Evolutionary conservation across 1,140 invertebrate genomes (phyloP).

Genomic region (Drosophila insularis): DNA sequence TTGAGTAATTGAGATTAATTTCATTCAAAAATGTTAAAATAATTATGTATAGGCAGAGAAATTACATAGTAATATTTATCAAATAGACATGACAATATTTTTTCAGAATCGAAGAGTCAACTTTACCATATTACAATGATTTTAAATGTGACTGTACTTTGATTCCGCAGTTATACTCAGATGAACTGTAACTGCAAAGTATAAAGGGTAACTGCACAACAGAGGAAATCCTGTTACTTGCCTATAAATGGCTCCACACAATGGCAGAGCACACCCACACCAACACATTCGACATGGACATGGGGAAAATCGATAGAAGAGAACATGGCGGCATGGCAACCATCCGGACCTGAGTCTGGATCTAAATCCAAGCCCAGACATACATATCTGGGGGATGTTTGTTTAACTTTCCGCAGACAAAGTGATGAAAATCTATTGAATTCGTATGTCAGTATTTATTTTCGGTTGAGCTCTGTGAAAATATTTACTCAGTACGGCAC

Average conservation of each 20-base stretch:
- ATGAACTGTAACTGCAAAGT: constrained; percentile 39
- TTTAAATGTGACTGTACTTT: not conserved
- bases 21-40: too few species aligned
- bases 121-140: too few species aligned
- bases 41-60: too few species aligned
- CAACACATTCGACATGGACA: constrained; percentile 7
- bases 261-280: constrained; percentile 7
- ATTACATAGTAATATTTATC: not conserved
- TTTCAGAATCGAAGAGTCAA: too few species aligned
- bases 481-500: constrained; percentile 55
- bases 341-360: constrained; percentile 23
- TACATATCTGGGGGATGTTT: constrained; percentile 69
- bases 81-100: too few species aligned
- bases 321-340: constrained; percentile 26
- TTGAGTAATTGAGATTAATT: too few species aligned
- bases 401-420: constrained; percentile 75
- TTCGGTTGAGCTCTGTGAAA: constrained; percentile 52
- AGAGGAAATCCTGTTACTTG: constrained; percentile 62
- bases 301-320: constrained; percentile 68
- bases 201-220: constrained; percentile 19
- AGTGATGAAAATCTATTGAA: constrained; percentile 81
- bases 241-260: constrained; percentile 36
- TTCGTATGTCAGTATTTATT: constrained; percentile 29
- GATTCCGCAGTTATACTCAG: constrained; percentile 14
- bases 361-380: constrained; percentile 15